Evolutionary conservation across 2,113 vertebrate genomes (phyloP).

Genomic region (Grus americana): DNA sequence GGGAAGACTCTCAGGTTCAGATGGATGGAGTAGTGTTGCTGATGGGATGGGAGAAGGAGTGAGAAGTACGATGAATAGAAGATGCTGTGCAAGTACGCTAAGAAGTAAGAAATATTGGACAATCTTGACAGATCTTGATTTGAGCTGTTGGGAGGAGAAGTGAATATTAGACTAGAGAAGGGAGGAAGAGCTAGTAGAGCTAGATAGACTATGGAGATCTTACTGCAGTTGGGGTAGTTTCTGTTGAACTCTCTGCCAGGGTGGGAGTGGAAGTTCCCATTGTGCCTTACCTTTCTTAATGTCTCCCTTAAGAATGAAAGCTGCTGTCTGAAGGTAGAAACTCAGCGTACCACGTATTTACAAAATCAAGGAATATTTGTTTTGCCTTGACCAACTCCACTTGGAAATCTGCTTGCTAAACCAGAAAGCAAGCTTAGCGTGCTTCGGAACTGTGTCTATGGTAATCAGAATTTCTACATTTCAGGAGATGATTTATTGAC

Average conservation of each 20-base stretch:
- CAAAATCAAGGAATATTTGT: background rate
- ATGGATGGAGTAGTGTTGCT: background rate
- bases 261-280: background rate
- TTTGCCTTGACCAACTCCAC: background rate
- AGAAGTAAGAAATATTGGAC: background rate
- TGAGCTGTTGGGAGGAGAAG: background rate
- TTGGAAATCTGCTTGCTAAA: background rate
- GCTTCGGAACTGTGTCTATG: background rate
- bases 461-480: background rate
- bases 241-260: background rate
- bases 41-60: background rate
- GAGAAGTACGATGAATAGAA: background rate
- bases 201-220: background rate
- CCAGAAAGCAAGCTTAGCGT: background rate
- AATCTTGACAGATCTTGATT: background rate
- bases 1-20: background rate
- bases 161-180: background rate
- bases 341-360: rapidly evolving
- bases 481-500: background rate
- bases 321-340: background rate
- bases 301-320: background rate
- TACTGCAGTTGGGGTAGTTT: background rate
- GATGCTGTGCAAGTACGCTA: background rate
- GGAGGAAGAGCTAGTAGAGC: background rate
- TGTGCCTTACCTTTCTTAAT: background rate